phyloP scores from a whole-genome alignment of 2,113 vertebrate genomes.

The Engraulis encrasicolus region DNA sequence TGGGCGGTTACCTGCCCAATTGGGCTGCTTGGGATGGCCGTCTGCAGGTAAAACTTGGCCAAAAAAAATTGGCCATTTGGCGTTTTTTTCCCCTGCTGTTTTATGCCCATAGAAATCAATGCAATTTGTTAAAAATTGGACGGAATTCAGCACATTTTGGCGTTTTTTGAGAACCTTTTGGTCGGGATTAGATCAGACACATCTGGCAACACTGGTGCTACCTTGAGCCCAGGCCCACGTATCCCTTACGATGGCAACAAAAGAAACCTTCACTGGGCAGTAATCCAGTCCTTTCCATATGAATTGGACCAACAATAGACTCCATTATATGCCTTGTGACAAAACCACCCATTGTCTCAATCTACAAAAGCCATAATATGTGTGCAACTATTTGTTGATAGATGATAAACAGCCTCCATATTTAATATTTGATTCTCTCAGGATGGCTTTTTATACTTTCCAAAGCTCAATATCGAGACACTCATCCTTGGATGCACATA shows the following conservation, averaged over 20 bases:
- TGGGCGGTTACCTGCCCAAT: no score
- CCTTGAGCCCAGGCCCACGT: conserved; percentile 54
- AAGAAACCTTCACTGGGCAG: conserved; percentile 60
- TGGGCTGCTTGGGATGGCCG: no score
- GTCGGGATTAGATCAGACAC: no score
- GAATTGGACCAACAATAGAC: conserved; percentile 60
- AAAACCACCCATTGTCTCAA: conserved; percentile 63
- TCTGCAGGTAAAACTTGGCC: no score
- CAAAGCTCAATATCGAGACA: neutral
- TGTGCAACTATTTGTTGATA: conserved; percentile 36
- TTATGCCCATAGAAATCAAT: no score
- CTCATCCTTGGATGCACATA: neutral
- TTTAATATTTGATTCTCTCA: neutral
- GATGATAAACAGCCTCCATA: neutral
- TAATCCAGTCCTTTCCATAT: conserved; percentile 63
- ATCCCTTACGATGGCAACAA: conserved; percentile 60
- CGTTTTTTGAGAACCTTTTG: no score
- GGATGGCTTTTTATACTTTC: neutral
- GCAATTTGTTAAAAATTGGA: no score
- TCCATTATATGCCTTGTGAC: conserved; percentile 55
- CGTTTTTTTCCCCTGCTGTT: no score
- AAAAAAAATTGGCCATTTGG: no score
- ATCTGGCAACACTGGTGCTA: no score
- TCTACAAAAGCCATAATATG: conserved; percentile 55
- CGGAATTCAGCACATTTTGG: no score